Percentiles rank a stretch among this genome's conserved stretches.
Conservation (phyloP, 2,888 invertebrate species). For the Pyrrhosoma nymphula region DNA sequence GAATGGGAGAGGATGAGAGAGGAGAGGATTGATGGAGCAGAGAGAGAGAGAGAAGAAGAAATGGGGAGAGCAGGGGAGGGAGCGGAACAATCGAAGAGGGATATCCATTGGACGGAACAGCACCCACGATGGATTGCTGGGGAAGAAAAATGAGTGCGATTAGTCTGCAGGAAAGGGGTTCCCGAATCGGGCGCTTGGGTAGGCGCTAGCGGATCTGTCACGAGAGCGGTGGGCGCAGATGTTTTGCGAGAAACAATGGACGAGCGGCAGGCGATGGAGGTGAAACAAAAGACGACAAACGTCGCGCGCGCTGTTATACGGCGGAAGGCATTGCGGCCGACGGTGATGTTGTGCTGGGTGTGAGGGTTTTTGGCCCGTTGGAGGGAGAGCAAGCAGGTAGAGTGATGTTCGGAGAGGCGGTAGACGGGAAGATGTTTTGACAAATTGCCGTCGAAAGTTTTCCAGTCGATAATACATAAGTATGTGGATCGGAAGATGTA, state of each 20-base stretch:
- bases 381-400: too few species aligned
- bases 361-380: background rate
- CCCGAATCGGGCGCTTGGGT: background rate
- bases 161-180: background rate
- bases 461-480: background rate
- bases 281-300: conserved; percentile 25
- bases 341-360: background rate
- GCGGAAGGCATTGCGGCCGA: background rate
- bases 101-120: background rate
- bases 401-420: background rate
- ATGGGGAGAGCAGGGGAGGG: background rate
- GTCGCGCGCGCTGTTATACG: background rate
- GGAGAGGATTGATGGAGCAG: background rate
- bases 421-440: background rate
- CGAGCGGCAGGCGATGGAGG: conserved; percentile 34
- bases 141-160: conserved; percentile 46
- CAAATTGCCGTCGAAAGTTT: conserved; percentile 23
- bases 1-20: background rate
- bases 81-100: background rate
- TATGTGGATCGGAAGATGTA: background rate
- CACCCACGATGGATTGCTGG: conserved; percentile 4
- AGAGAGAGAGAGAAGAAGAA: background rate
- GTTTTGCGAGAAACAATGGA: conserved; percentile 45
- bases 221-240: background rate
- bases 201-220: background rate